Base-by-base conservation (phyloP, 2,888 invertebrate genomes). In the Carpatolechia fugitivella region DNA sequence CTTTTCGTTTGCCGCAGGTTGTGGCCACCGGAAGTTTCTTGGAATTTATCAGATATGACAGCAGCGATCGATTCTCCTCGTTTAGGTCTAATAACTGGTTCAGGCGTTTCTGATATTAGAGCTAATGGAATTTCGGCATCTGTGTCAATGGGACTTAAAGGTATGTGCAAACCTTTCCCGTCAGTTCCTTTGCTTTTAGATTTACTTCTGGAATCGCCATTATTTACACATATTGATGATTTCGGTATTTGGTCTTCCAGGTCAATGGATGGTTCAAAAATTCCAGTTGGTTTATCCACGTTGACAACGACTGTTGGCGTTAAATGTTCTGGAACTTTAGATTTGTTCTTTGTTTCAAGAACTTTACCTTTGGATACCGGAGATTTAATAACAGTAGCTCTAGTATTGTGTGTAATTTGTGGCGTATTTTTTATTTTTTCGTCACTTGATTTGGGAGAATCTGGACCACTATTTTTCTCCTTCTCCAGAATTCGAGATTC, bases 221-320 rank as follows among this genome's bases (percentile, higher is more conserved):
- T 84, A 55, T 65, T 82, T 3, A 92, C 83, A 56, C 89, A 90
- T 48, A 93, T 89, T 44, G 92, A 92, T 3, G 91, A 85, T 55
- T 91, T 88, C 0, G 92, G 93, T 68, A 93, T 93, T 81, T 93
- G 93, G 61, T 93, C 91, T 82, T 93, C 93, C 57, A 94, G 80
- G 76, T 94, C 93, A 30, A 93, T 82, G 1, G 94, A 93, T 0
- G 94, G 92, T 70, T 94, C 93, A 75, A 94, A 94, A 66, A 94
- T 92, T 6, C 94, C 94, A 0, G 94, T 94, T 0, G 94, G 94
- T 62, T 85, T 85, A 63, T 91, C 90, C 3, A 86, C 80, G 69
- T 88, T 87, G 0, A 90, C 83, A 30, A 89, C 81, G 16, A 85
- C 64, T 11, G 74, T 68, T 59, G 74, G 74, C 56, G 81, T 82